These are phyloP conservation scores for Acrossocheilus wenchowensis DNA, from an alignment of 2,797 vertebrate genomes.

Conservation along the genomic window DNA sequence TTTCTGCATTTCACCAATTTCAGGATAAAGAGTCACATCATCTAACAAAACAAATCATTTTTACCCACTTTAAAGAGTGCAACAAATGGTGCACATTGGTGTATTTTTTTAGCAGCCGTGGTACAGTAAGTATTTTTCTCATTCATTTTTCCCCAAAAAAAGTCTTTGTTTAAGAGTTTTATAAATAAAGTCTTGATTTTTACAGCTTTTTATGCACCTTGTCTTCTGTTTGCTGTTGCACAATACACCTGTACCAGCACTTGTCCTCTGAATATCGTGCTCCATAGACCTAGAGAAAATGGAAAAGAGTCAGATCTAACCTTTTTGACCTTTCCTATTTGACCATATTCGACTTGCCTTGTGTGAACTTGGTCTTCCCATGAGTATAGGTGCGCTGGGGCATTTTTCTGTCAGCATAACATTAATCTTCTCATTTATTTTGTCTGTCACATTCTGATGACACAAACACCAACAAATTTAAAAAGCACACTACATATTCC, in stretches of 20 bases:
- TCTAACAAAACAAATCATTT: neutral
- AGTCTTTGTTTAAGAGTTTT: neutral
- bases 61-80: neutral
- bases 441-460: slow-evolving; percentile 60
- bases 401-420: slow-evolving; percentile 54
- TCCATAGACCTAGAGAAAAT: slow-evolving; percentile 75
- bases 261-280: slow-evolving; percentile 82
- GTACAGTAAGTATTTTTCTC: neutral
- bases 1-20: neutral
- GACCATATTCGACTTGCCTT: slow-evolving; percentile 52
- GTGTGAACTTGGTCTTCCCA: slow-evolving; percentile 54
- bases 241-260: slow-evolving; percentile 83
- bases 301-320: neutral
- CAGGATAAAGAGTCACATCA: neutral
- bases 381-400: slow-evolving; percentile 49
- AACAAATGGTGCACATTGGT: neutral
- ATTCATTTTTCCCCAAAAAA: neutral
- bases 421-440: slow-evolving; percentile 56
- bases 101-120: neutral
- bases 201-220: slow-evolving; percentile 63
- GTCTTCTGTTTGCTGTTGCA: slow-evolving; percentile 74
- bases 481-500: neutral
- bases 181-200: neutral
- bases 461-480: neutral
- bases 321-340: neutral